phyloP scores from a whole-genome alignment of 2,797 vertebrate genomes.

The Bufotes viridis region DNA sequence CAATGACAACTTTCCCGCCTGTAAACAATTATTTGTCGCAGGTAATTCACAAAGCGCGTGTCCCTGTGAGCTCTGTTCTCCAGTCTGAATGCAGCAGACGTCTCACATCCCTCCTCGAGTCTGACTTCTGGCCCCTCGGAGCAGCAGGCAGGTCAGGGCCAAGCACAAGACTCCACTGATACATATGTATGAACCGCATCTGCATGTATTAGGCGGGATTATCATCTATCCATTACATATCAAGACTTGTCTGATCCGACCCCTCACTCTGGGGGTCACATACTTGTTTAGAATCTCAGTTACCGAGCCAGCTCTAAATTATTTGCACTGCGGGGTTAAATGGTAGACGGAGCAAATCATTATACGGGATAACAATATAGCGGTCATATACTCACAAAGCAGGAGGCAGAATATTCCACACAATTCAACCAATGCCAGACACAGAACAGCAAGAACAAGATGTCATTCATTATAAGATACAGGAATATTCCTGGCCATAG shows the following conservation, averaged over 20 bases:
- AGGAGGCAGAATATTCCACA: too few relatives aligned
- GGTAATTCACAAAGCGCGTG: background rate
- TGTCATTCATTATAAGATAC: too few relatives aligned
- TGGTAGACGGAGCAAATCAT: background rate
- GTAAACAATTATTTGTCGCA: background rate
- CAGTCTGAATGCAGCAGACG: background rate
- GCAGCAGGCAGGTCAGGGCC: conserved; percentile 36
- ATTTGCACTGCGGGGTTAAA: background rate
- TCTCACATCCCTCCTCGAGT: background rate
- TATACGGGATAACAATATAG: background rate
- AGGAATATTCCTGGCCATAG: too few relatives aligned
- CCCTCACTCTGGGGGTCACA: conserved; percentile 8
- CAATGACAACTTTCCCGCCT: background rate
- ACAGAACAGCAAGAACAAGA: background rate
- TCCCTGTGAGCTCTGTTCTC: background rate
- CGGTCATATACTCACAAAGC: background rate
- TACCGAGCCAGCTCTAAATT: background rate
- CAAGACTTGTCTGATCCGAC: conserved; percentile 25
- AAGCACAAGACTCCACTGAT: conserved; percentile 12
- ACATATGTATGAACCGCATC: conserved; percentile 50
- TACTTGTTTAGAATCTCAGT: conserved; percentile 17
- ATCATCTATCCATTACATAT: conserved; percentile 41
- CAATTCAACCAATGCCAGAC: background rate
- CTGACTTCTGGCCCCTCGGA: conserved; percentile 23
- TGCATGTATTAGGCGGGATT: conserved; percentile 52